phyloP scores from a whole-genome alignment of 2,113 vertebrate genomes.

The Sterrhoptilus dennistouni region DNA sequence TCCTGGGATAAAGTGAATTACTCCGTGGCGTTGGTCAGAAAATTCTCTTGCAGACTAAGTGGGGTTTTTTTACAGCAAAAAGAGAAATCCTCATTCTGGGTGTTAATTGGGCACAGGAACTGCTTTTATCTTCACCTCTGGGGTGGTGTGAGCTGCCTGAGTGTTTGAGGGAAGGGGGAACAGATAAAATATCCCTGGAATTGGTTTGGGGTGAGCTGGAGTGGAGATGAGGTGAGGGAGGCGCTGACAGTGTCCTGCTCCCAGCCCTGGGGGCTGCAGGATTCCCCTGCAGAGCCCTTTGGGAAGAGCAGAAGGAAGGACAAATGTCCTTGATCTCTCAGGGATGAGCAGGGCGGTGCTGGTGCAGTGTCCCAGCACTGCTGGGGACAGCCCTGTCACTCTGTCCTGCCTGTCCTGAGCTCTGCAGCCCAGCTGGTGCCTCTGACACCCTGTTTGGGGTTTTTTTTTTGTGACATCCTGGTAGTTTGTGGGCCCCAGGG shows the following conservation, averaged over 20 bases:
- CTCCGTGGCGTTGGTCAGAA: background rate
- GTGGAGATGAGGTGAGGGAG: background rate
- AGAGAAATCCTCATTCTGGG: background rate
- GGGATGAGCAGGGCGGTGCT: background rate
- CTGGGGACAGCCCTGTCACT: background rate
- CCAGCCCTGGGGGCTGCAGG: background rate
- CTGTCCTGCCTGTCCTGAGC: background rate
- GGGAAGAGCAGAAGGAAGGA: background rate
- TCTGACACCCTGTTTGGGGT: background rate
- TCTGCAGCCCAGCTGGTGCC: background rate
- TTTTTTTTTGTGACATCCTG: background rate
- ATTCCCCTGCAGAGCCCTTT: background rate
- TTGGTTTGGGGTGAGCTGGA: background rate
- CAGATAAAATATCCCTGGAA: background rate
- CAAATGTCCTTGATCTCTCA: fast-evolving
- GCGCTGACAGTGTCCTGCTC: background rate
- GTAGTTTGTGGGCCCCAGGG: background rate
- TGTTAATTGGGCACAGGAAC: background rate
- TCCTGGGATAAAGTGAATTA: background rate
- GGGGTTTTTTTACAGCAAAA: background rate
- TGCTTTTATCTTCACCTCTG: background rate
- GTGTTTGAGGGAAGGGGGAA: background rate
- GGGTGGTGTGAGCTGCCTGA: background rate
- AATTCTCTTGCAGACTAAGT: background rate
- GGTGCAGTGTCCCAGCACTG: background rate